Conservation (phyloP, 1,140 invertebrate genomes). For the Aphelenchoides avenae region DNA sequence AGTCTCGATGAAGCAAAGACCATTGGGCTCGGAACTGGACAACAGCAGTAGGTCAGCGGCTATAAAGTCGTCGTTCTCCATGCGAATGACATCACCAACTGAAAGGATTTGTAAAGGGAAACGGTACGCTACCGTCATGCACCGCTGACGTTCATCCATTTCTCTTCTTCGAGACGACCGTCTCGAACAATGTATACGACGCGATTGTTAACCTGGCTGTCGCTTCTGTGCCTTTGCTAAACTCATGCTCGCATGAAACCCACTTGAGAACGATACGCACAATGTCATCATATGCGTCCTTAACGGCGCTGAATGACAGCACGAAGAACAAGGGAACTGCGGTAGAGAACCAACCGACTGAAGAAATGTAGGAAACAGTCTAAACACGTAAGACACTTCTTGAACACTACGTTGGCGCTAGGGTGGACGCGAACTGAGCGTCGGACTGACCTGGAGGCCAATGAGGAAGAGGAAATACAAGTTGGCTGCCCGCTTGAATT, state of each 20-base stretch:
- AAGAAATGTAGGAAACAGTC: slow-evolving; percentile 93
- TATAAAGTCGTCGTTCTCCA: slow-evolving; percentile 96
- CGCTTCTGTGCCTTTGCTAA: slow-evolving; percentile 90
- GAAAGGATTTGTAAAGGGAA: slow-evolving; percentile 1
- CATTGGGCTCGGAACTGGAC: slow-evolving; percentile 89
- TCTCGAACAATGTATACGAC: slow-evolving; percentile 78
- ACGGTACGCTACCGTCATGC: too few relatives aligned
- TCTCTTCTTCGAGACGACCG: slow-evolving; percentile 79
- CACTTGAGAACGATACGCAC: neutral
- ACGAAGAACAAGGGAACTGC: slow-evolving; percentile 93
- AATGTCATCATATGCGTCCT: slow-evolving; percentile 95
- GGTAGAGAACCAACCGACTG: slow-evolving; percentile 91
- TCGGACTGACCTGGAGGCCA: slow-evolving; percentile 62
- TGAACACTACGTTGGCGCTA: too few relatives aligned
- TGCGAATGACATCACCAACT: slow-evolving; percentile 88
- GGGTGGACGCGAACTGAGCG: neutral
- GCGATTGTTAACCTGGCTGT: slow-evolving; percentile 90
- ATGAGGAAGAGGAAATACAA: slow-evolving; percentile 93
- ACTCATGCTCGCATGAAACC: too few relatives aligned
- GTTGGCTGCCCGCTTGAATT: slow-evolving; percentile 91
- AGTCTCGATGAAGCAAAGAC: slow-evolving; percentile 96
- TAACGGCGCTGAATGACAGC: slow-evolving; percentile 85
- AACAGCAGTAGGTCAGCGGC: slow-evolving; percentile 70
- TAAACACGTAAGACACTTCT: slow-evolving; percentile 62
- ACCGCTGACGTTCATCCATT: slow-evolving; percentile 78